A percentile compares a stretch with the other conserved stretches of the same genome.
phyloP scores from a whole-genome alignment of 2,113 vertebrate species.

The Hippopotamus amphibius region DNA sequence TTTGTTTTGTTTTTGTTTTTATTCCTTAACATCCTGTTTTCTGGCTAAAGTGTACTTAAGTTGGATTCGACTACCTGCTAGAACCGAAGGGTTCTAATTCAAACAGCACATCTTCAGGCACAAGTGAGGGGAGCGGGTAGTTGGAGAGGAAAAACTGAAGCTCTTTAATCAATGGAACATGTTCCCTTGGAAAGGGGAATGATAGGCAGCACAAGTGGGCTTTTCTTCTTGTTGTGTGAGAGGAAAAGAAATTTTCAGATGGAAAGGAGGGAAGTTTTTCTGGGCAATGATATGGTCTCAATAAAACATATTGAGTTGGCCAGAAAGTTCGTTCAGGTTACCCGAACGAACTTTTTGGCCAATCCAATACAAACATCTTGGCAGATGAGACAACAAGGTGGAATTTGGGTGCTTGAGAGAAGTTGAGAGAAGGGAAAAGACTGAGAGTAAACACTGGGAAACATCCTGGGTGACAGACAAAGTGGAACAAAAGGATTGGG shows the following conservation, averaged over 20 bases:
- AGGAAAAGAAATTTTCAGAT: neutral
- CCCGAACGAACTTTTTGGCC: too few species aligned
- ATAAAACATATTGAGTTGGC: neutral
- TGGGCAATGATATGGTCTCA: neutral
- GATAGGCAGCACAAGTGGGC: neutral
- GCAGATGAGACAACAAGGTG: neutral
- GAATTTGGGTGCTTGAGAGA: neutral
- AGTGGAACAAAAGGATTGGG: neutral
- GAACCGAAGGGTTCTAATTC: neutral
- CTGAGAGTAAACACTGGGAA: neutral
- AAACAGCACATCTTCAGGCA: neutral
- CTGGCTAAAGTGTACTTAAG: neutral
- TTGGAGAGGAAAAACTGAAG: neutral
- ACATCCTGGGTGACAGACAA: neutral
- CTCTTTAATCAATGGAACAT: neutral
- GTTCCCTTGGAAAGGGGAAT: neutral
- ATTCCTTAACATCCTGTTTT: neutral
- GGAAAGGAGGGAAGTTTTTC: neutral
- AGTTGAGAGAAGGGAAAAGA: neutral
- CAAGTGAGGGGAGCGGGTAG: neutral
- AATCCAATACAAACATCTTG: too few species aligned
- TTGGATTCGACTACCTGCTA: neutral
- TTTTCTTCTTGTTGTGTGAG: neutral
- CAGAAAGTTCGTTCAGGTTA: too few species aligned
- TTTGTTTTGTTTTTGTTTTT: neutral